These are phyloP conservation scores for Istiophorus platypterus DNA, from an alignment of 2,113 vertebrate species.

Conservation along the genomic window DNA sequence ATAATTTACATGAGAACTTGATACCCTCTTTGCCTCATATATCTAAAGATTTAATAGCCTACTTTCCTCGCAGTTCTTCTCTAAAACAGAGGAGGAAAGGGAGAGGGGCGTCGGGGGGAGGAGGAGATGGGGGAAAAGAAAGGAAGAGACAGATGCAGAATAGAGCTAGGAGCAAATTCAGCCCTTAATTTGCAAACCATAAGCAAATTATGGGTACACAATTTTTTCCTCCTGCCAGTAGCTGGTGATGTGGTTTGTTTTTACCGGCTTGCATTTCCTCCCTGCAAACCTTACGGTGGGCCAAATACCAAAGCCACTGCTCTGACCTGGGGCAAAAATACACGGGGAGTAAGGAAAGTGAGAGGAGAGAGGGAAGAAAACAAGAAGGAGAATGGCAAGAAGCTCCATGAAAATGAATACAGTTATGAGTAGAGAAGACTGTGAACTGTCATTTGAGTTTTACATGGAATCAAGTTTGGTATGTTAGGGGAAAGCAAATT, in stretches of 20 bases:
- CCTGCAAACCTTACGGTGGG: constrained; percentile 32
- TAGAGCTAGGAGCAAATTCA: constrained; percentile 65
- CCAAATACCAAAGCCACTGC: constrained; percentile 26
- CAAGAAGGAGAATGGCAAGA: neutral
- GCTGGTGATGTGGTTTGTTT: constrained; percentile 58
- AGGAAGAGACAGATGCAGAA: constrained; percentile 56
- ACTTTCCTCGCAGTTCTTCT: constrained; percentile 60
- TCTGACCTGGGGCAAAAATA: constrained; percentile 20
- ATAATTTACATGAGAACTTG: constrained; percentile 73
- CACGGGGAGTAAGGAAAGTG: neutral
- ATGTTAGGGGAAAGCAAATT: neutral
- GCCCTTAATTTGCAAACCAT: constrained; percentile 64
- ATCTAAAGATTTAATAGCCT: constrained; percentile 71
- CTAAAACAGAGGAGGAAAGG: constrained; percentile 34
- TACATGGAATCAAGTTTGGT: neutral
- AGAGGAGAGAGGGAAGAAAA: neutral
- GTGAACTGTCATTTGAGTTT: neutral
- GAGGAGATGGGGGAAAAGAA: neutral
- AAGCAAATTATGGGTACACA: constrained; percentile 66
- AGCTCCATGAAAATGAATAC: neutral
- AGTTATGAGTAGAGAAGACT: neutral
- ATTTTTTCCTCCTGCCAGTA: constrained; percentile 53
- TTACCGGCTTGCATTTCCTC: constrained; percentile 53
- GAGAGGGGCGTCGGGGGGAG: constrained; percentile 13
- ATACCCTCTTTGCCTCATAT: constrained; percentile 64